Conservation (phyloP, 2,797 vertebrate species). For the Microctenopoma stevenorrisi region DNA sequence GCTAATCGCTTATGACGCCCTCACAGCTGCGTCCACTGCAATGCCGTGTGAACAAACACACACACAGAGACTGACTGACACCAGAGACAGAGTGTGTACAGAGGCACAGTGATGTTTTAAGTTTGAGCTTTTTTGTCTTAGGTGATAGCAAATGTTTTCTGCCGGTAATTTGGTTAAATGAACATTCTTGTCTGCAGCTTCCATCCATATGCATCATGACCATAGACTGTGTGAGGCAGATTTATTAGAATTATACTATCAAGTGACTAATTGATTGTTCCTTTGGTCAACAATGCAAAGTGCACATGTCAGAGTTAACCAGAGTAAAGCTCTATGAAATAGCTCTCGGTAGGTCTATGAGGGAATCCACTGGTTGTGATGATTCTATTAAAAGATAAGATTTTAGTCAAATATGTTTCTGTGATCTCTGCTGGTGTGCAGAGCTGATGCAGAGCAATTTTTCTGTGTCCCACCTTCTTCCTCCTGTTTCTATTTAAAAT, state of each 20-base stretch:
- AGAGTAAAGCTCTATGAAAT: not conserved
- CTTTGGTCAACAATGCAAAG: no score
- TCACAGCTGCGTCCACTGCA: conserved; percentile 66
- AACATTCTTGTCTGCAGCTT: not conserved
- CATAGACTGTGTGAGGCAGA: no score
- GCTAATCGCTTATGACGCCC: conserved; percentile 59
- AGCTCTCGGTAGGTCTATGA: not conserved
- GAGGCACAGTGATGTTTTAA: not conserved
- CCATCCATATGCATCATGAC: no score
- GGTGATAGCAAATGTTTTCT: not conserved
- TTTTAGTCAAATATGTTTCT: no score
- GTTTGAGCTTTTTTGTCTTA: not conserved
- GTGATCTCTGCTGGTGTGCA: no score
- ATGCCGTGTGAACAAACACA: conserved; percentile 21
- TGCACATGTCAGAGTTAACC: no score
- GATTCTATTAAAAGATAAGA: not conserved
- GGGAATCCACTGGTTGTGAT: not conserved
- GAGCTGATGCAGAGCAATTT: not conserved
- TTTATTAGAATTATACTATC: no score
- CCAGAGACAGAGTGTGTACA: not conserved
- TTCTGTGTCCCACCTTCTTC: no score
- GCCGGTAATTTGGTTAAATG: not conserved
- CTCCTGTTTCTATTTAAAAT: no score
- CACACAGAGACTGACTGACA: conserved; percentile 26
- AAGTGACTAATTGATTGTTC: no score